Conservation (phyloP, 2,113 vertebrate species). For the Psephotus haematonotus region DNA sequence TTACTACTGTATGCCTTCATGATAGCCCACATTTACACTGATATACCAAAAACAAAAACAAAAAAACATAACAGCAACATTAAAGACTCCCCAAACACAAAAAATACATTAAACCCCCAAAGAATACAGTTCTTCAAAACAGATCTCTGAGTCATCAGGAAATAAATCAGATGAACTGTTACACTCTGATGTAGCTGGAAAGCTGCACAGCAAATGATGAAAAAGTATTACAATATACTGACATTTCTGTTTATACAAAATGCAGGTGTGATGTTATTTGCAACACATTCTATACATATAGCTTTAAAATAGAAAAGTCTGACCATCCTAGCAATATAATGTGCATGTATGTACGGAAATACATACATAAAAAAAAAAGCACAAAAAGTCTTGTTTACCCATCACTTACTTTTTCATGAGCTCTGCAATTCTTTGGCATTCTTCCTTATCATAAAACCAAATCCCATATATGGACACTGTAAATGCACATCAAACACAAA, state of each 20-base stretch:
- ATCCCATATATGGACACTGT: conserved; percentile 96
- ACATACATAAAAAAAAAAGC: not conserved
- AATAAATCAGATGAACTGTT: not conserved
- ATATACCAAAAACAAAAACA: not conserved
- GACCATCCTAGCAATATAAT: not conserved
- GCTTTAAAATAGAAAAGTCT: not conserved
- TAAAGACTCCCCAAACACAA: not conserved
- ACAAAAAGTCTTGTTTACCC: not conserved
- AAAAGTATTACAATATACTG: not conserved
- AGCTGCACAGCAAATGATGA: not conserved
- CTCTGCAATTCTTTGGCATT: conserved; percentile 94
- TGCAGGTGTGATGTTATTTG: not conserved
- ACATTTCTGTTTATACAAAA: not conserved
- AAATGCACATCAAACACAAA: conserved; percentile 71
- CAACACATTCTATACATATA: not conserved
- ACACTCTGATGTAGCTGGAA: not conserved
- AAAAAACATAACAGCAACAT: not conserved
- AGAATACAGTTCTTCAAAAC: not conserved
- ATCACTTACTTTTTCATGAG: conserved; percentile 93
- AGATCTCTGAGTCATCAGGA: not conserved
- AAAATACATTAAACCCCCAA: not conserved
- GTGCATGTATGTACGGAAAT: not conserved
- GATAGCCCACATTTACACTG: not conserved
- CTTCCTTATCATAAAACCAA: conserved; percentile 98
- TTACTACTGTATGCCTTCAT: not conserved